Evolutionary conservation across 2,888 invertebrate species (phyloP), one percentile per base, ranked within the genome.

Genomic region (Synanthedon tipuliformis): DNA sequence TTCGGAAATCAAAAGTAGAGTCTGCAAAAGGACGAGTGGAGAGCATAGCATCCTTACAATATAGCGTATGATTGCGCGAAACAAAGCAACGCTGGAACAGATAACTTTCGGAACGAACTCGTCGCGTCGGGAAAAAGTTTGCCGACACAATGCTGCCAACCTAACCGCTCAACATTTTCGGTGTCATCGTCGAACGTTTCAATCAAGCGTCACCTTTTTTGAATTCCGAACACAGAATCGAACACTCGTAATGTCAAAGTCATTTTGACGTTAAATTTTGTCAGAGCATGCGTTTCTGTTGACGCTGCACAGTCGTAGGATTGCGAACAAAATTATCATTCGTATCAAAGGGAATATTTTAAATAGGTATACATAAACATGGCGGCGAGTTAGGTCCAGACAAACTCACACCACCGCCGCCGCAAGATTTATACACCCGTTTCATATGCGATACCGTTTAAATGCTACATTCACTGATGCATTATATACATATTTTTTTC

Each of bases 341-440:
- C 72, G 79, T 78, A 87, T 88, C 87, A 88, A 88, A 88, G 86
- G 78, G 86, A 87, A 88, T 86, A 87, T 86, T 85, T 87, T 80
- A 83, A 85, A 86, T 82, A 80, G 78, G 75, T 81, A 81, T 77
- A 81, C 78, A 81, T 75, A 78, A 73, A 71, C 75, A 75, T 67
- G 66, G 71, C 71, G 68, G 71, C 72, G 71, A 73, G 71, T 71
- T 59, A 64, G 60, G 68, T 58, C 81, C 83, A 83, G 84, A 83
- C 85, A 68, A 72, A 66, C 77, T 64, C 77, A 70, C 73, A 73
- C 75, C 71, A 68, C 70, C 67, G 59, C 7, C 45, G 18, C 71
- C 74, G 69, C 70, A 83, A 85, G 86, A 86, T 84, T 85, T 85
- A 86, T 81, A 78, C 74, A 59, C 55, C 58, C 68, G 66, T 58